These are phyloP conservation scores for Catamblyrhynchus diadema DNA, from an alignment of 2,797 vertebrate genomes.

Conservation along the genomic window DNA sequence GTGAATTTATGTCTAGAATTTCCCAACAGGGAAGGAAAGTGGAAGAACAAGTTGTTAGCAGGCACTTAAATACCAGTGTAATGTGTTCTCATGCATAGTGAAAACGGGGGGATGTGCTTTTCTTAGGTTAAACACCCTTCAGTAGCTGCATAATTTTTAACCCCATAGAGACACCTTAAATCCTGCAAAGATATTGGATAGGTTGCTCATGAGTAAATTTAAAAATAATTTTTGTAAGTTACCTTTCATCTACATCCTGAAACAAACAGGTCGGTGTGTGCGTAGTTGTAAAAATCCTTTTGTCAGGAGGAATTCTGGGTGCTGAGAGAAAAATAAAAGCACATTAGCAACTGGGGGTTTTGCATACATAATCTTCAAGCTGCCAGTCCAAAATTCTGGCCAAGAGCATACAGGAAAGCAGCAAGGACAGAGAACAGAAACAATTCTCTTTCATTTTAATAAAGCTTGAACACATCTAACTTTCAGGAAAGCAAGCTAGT, in stretches of 20 bases:
- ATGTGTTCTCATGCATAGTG: background rate
- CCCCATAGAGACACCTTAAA: background rate
- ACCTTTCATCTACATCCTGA: conserved; percentile 96
- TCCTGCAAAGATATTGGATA: background rate
- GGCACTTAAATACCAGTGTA: background rate
- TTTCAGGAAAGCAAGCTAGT: background rate
- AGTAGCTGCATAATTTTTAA: background rate
- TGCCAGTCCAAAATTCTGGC: background rate
- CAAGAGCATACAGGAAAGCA: background rate
- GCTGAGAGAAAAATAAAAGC: conserved; percentile 74
- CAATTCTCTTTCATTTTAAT: background rate
- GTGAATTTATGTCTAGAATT: background rate
- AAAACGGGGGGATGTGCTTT: background rate
- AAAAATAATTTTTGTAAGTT: background rate
- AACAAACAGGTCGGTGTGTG: conserved; percentile 93
- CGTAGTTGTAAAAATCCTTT: conserved; percentile 95
- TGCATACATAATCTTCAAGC: background rate
- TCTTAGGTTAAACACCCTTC: background rate
- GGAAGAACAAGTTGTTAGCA: background rate
- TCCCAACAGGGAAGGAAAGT: background rate
- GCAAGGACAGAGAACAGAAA: background rate
- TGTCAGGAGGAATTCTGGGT: conserved; percentile 93
- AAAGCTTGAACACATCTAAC: background rate
- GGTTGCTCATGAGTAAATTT: background rate
- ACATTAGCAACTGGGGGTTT: background rate